Evolutionary conservation across 2,113 vertebrate species (phyloP), one percentile per base, ranked within the genome.

Genomic region (Leucoraja erinaceus): DNA sequence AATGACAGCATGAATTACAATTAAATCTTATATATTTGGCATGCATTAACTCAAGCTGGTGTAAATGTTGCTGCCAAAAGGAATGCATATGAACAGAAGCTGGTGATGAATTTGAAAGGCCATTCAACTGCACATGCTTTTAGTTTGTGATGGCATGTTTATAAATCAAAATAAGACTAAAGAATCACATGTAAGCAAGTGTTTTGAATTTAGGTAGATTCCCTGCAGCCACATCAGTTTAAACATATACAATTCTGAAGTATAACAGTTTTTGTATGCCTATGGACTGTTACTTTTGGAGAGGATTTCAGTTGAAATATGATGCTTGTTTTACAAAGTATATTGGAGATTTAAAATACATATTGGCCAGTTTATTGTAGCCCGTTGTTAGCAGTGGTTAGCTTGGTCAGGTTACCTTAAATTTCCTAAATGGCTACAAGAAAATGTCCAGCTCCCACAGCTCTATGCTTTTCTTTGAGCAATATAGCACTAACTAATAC

Each of bases 101-200:
- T 94, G 94, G 94, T 91, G 66, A 72, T 91, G 93, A 93, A 94
- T 93, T 0, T 93, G 94, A 94, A 47, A 94, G 93, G 77, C 94
- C 76, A 93, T 95, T 95, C 93, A 83, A 94, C 94, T 94, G 93
- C 95, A 96, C 96, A 96, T 96, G 96, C 96, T 96, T 96, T 95
- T 94, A 95, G 95, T 95, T 93, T 68, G 93, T 88, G 63, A 93
- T 81, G 93, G 93, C 83, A 47, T 81, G 31, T 78, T 93, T 93
- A 93, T 94, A 95, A 94, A 59, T 90, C 93, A 93, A 59, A 86
- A 88, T 93, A 88, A 93, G 38, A 61, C 83, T 74, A 68, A 92
- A 93, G 75, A 90, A 92, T 93, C 93, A 68, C 93, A 93, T 72
- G 86, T 78, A 77, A 94, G 93, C 93, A 92, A 68, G 63, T 75